Evolutionary conservation across 2,113 vertebrate genomes (phyloP).

Genomic region (Hydropotes inermis): DNA sequence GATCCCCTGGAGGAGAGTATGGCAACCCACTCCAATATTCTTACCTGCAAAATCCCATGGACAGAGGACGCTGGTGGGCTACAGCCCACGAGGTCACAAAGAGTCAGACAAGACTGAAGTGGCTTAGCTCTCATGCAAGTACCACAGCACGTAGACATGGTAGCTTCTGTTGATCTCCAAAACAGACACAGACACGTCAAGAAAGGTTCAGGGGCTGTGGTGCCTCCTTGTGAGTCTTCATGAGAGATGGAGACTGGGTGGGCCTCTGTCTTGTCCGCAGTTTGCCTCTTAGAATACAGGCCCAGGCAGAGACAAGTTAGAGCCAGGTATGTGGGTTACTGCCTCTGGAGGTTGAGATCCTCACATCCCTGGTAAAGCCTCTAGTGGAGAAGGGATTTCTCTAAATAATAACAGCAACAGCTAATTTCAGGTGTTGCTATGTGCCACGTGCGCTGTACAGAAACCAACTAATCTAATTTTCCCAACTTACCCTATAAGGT

Average conservation of each 20-base stretch:
- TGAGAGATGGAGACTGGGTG: background rate
- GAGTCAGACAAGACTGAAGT: background rate
- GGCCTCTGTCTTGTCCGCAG: fast-evolving
- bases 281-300: background rate
- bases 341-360: background rate
- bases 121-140: background rate
- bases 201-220: background rate
- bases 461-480: background rate
- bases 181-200: fast-evolving
- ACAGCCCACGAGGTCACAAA: background rate
- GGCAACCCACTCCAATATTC: background rate
- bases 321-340: background rate
- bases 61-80: background rate
- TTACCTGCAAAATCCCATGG: background rate
- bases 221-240: background rate
- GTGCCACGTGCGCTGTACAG: fast-evolving
- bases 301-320: background rate
- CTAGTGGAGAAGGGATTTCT: too few species aligned
- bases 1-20: background rate
- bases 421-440: fast-evolving
- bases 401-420: too few species aligned
- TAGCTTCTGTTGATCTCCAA: background rate
- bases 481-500: background rate
- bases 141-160: background rate
- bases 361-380: background rate